phyloP scores from a whole-genome alignment of 2,888 invertebrate genomes.

The Apeira syringaria region DNA sequence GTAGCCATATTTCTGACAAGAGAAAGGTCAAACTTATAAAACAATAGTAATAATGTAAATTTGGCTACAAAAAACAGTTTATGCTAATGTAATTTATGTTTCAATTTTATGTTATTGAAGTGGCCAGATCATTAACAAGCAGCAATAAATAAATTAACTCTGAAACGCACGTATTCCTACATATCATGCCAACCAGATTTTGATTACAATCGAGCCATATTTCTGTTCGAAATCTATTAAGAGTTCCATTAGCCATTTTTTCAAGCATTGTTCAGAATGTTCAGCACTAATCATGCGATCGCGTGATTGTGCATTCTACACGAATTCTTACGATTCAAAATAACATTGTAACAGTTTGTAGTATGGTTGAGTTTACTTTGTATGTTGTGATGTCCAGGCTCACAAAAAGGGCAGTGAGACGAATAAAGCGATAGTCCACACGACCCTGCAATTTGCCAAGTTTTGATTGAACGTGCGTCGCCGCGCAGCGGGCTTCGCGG shows the following conservation, averaged over 20 bases:
- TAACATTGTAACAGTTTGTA: constrained; percentile 1
- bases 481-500: constrained; percentile 4
- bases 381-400: constrained; percentile 13
- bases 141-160: constrained; percentile 19
- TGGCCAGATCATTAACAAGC: constrained; percentile 10
- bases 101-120: constrained; percentile 12
- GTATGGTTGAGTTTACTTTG: constrained; percentile 2
- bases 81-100: constrained; percentile 16
- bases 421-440: constrained; percentile 27
- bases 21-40: neutral
- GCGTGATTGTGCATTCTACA: constrained; percentile 32
- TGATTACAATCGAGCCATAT: constrained; percentile 36
- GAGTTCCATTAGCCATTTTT: constrained; percentile 45
- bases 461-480: constrained; percentile 34
- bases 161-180: constrained; percentile 18
- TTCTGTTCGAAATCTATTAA: constrained; percentile 51
- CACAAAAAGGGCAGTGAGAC: constrained; percentile 5
- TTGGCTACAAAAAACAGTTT: constrained; percentile 4
- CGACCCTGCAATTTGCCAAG: constrained; percentile 36
- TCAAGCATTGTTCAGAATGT: constrained; percentile 32
- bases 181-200: constrained; percentile 11
- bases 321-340: constrained; percentile 7
- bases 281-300: constrained; percentile 36
- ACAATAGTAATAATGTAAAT: neutral
- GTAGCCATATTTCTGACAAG: too few relatives aligned